Base-by-base conservation (phyloP, 2,888 invertebrate species). In the Ennomos erosarius region DNA sequence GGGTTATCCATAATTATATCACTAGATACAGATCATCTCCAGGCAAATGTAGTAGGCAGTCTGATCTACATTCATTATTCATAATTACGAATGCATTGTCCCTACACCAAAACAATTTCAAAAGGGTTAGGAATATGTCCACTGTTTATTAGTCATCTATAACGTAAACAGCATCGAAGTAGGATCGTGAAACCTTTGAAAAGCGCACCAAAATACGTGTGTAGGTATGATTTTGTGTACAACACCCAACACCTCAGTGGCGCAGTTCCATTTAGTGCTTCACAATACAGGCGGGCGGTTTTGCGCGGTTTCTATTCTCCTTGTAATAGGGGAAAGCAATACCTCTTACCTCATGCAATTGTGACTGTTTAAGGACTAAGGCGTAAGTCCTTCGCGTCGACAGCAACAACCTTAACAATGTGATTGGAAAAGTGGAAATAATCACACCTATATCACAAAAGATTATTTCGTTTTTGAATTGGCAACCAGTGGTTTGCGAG, bases 171-270 rank as follows among this genome's bases (percentile, higher is more conserved):
- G 11, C n/a, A 13, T 34, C 34, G 40, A 13, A 40, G n/a, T n/a
- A 10, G 42, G 3, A 13, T 43, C 35, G 16, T n/a, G 39, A 57
- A 34, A 26, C 16, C 35, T 37, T 44, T 11, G 0, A 34, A 16
- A 44, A 8, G 9, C 42, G 11, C 6, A 26, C 12, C 67, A 68
- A 74, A 80, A 75, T 81, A 79, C 1, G 64, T 13, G 12, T 37
- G 49, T 49, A 67, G 62, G 71, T 67, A 70, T 63, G 70, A 67
- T 64, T 75, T 67, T 65, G 66, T 63, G 65, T 52, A 53, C 60
- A 65, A 64, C 65, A 65, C 64, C 64, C 62, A 65, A 72, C 75
- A 74, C 76, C 72, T 73, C 59, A 64, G 60, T 68, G 65, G 65
- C 66, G 57, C 56, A 47, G 65, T 56, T 56, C 65, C 69, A 67